These are phyloP conservation scores for Marronus borbonicus DNA, from an alignment of 2,888 invertebrate genomes.

Conservation along the genomic window DNA sequence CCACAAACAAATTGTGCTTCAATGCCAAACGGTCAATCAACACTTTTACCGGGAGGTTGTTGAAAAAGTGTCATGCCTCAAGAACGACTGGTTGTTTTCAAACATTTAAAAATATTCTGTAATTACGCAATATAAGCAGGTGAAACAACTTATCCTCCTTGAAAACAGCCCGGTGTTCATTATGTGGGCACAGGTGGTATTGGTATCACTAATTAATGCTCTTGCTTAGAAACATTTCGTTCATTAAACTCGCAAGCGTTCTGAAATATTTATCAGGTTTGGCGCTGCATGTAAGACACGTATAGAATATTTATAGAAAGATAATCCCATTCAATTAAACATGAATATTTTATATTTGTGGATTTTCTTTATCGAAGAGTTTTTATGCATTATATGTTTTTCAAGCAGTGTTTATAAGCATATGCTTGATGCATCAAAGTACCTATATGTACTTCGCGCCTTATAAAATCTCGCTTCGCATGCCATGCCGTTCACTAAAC, in stretches of 20 bases:
- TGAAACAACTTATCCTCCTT: neutral
- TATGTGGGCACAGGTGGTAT: constrained; percentile 12
- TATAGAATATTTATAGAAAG: too few species aligned
- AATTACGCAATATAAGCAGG: neutral
- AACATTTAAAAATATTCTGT: too few species aligned
- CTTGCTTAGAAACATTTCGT: neutral
- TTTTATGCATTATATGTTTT: too few species aligned
- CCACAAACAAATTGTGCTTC: too few species aligned
- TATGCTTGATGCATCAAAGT: neutral
- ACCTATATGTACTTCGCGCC: neutral
- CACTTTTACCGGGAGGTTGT: too few species aligned
- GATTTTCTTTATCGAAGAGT: too few species aligned
- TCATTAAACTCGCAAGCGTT: neutral
- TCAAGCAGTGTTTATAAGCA: neutral
- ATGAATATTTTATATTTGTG: too few species aligned
- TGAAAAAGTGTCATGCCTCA: too few species aligned
- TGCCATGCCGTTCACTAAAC: constrained; percentile 8
- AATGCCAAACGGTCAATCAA: too few species aligned
- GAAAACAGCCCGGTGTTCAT: neutral
- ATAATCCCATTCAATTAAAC: neutral
- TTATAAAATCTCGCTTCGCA: constrained; percentile 13
- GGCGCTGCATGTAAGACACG: too few species aligned
- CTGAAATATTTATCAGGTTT: too few species aligned
- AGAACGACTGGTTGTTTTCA: too few species aligned
- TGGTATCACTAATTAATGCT: neutral